Evolutionary conservation across 2,888 invertebrate species (phyloP), one percentile per base, ranked within the genome.

Genomic region (Drosophila algonquin): DNA sequence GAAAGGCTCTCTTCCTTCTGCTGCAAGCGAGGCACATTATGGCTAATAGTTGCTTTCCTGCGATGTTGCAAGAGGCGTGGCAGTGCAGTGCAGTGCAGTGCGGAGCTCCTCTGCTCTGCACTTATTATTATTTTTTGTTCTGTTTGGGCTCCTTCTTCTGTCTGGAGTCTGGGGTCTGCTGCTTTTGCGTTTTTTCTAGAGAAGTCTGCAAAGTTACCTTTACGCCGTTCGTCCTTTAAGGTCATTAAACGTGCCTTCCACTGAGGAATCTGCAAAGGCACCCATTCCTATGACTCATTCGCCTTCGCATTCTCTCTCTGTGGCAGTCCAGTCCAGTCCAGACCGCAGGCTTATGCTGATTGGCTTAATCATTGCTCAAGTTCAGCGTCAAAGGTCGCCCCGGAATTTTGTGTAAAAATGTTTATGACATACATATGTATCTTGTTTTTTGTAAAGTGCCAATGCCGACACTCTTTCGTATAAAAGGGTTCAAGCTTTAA

Each of bases 221-320:
- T 75, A 75, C 58, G 71, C 14, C 46, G 72, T 80, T 75, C 89
- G 91, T 91, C 90, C 89, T 89, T 89, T 84, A 89, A 89, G 89
- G 91, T 89, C 89, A 89, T 90, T 90, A 80, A 87, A 87, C 86
- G 82, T 68, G 53, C 51, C 48, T 79, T 32, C 77, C 72, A 64
- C 64, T 78, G 74, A 32, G 57, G 21, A n/a, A 53, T 24, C 40
- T 30, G 30, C 30, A 2, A 0, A 30, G 30, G 30, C 30, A 30
- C 30, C 30, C 30, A 30, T 30, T 8, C 30, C 30, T 54, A 32
- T 54, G 18, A 32, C 18, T 53, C 40, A 40, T n/a, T 6, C 40
- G 14, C 35, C 0, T 35, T 3, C 40, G 6, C 14, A 14, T 5
- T 40, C 40, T 14, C 14, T 47, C 35, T 48, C 40, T 40, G 40